Evolutionary conservation across 2,113 vertebrate species (phyloP).

Genomic region (Vimba vimba): DNA sequence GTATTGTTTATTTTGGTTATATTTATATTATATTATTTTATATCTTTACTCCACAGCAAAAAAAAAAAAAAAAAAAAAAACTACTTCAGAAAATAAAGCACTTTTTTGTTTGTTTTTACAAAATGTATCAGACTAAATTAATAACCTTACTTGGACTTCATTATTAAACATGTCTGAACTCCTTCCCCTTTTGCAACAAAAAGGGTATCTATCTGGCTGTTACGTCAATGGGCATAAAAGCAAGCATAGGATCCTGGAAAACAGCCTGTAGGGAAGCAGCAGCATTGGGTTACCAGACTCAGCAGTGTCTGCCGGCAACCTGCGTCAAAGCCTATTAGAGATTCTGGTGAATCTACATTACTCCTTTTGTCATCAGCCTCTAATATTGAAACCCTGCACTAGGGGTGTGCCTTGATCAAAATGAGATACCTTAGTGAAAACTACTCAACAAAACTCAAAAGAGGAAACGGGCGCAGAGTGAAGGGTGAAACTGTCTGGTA

Average conservation of each 20-base stretch:
- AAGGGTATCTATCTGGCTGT: not conserved
- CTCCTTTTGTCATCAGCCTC: constrained; percentile 1
- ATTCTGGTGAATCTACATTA: not conserved
- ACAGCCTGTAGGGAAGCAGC: not conserved
- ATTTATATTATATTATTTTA: no score
- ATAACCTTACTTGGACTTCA: not conserved
- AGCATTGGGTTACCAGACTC: constrained; percentile 19
- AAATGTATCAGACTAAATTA: not conserved
- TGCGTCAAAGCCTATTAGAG: not conserved
- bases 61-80: no score
- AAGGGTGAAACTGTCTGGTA: not conserved
- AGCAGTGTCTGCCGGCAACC: not conserved
- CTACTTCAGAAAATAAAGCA: no score
- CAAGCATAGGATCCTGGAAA: not conserved
- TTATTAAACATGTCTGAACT: constrained; percentile 1
- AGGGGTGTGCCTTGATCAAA: constrained; percentile 1
- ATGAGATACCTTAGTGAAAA: not conserved
- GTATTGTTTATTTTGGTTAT: not conserved
- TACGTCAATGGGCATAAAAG: constrained; percentile 1
- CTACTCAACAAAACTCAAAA: constrained; percentile 15
- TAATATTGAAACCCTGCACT: not conserved
- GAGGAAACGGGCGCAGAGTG: not conserved
- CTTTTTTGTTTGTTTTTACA: no score
- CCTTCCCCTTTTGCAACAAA: not conserved
- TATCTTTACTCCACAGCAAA: no score